Evolutionary conservation across 2,797 vertebrate species (phyloP), one percentile per base, ranked within the genome.

Genomic region (Pseudochirops cupreus): DNA sequence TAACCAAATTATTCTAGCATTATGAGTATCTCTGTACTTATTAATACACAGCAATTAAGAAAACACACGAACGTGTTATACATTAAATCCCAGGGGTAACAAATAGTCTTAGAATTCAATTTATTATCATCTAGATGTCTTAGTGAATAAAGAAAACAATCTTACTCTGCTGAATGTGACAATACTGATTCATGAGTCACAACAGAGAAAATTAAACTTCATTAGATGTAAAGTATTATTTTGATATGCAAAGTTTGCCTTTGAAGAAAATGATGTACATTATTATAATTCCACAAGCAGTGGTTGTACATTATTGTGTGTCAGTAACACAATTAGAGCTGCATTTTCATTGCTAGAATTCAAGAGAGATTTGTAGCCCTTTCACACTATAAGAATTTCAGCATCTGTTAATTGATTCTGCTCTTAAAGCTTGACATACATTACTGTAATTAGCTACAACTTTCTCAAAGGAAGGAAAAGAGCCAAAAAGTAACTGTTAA

Each of bases 31-130:
- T 56, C 29, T 96, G 53, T 56, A 56, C 6, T 95, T 94, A 92
- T 96, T 96, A 96, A 97, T 67, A 62, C 95, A 94, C 0, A 94
- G 90, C 53, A 95, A 97, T 96, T 97, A 97, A 96, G 95, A 93
- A 56, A 93, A 94, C 95, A 24, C 89, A 95, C 58, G 92, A 97
- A 95, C 95, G n/a, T 95, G 96, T 97, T 93, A 94, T 93, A 93
- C 16, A 21, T 95, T 92, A 93, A 98, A 92, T 95, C 62, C 89
- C 95, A 92, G 92, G 82, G 97, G 87, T 87, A 28, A 94, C 56
- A 97, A 92, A 93, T 9, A 91, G 57, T 67, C 96, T 95, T 95
- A 96, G 94, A 94, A 96, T 89, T 92, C 56, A 92, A 95, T 96
- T 97, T 97, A 96, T 94, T 93, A 91, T 95, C 90, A 94, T 91